These are phyloP conservation scores for Schizopygopsis pylzovi DNA, from an alignment of 2,797 vertebrate genomes.

Conservation along the genomic window DNA sequence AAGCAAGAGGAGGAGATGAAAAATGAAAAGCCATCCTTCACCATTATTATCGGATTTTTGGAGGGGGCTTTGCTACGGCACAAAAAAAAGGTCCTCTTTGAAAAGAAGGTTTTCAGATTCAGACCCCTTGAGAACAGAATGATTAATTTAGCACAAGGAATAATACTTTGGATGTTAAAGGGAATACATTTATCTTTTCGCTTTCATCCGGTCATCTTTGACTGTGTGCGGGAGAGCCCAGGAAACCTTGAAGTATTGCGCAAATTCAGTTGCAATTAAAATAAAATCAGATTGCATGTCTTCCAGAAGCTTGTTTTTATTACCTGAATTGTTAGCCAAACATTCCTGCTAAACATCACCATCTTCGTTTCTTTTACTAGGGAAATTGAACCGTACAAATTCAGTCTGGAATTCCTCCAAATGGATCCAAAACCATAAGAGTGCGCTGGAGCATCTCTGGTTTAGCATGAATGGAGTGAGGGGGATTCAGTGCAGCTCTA, in stretches of 20 bases:
- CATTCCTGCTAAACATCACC: slow-evolving; percentile 3
- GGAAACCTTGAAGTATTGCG: slow-evolving; percentile 48
- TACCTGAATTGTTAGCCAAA: slow-evolving; percentile 26
- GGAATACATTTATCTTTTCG: slow-evolving; percentile 65
- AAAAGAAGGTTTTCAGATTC: slow-evolving; percentile 55
- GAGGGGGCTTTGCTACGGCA: slow-evolving; percentile 27
- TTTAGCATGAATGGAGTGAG: slow-evolving; percentile 52
- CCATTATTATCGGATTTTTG: slow-evolving; percentile 43
- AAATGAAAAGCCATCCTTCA: slow-evolving; percentile 17
- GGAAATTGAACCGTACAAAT: neutral
- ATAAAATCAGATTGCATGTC: neutral
- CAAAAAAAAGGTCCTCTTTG: slow-evolving; percentile 53
- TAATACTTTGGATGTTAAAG: slow-evolving; percentile 66
- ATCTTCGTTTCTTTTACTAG: neutral
- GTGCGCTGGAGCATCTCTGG: slow-evolving; percentile 7
- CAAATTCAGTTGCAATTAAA: slow-evolving; percentile 56
- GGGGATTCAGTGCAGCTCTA: slow-evolving; percentile 22
- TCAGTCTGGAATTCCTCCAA: slow-evolving; percentile 23
- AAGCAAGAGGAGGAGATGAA: slow-evolving; percentile 8
- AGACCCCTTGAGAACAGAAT: slow-evolving; percentile 63
- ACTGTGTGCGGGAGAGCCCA: slow-evolving; percentile 47
- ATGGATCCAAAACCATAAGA: slow-evolving; percentile 15
- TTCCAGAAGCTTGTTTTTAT: slow-evolving; percentile 12
- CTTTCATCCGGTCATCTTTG: slow-evolving; percentile 63
- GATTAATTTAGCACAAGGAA: slow-evolving; percentile 68